These are phyloP conservation scores for Arnoldichthys spilopterus DNA, from an alignment of 2,797 vertebrate genomes.

Conservation along the genomic window DNA sequence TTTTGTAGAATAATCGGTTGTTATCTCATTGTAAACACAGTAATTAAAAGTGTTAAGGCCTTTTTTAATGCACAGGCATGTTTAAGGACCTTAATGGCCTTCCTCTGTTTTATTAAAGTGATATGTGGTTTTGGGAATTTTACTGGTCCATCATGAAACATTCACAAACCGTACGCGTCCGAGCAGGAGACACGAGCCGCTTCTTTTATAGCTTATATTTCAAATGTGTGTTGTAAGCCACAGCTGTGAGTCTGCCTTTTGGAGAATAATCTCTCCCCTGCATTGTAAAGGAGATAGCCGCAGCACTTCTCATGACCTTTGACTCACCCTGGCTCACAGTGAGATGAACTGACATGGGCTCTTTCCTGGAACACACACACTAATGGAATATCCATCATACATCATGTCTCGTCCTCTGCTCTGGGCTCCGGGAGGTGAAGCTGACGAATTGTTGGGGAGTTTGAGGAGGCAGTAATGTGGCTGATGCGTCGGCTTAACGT, in stretches of 20 bases:
- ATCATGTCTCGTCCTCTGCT: not conserved
- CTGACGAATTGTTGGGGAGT: not conserved
- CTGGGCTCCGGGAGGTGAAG: not conserved
- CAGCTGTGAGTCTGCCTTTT: not conserved
- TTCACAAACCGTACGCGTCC: too few species aligned
- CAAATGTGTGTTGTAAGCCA: not conserved
- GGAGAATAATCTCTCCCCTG: not conserved
- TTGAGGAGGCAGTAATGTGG: not conserved
- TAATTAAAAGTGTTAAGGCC: too few species aligned
- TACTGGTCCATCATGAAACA: too few species aligned
- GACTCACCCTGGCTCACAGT: constrained; percentile 37
- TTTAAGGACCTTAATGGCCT: too few species aligned
- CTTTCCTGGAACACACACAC: constrained; percentile 21
- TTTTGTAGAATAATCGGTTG: too few species aligned
- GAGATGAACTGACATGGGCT: constrained; percentile 30
- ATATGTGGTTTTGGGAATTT: too few species aligned
- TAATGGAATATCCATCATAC: constrained; percentile 25
- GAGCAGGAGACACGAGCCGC: too few species aligned
- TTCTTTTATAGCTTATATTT: too few species aligned
- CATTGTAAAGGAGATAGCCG: constrained; percentile 35
- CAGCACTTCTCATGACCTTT: constrained; percentile 55
- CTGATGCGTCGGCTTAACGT: not conserved
- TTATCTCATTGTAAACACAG: too few species aligned
- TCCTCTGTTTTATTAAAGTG: too few species aligned
- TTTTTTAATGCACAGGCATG: too few species aligned